A percentile compares a stretch with the other conserved stretches of the same genome.
These are phyloP conservation scores for Pelecanoides urinatrix DNA, from an alignment of 2,113 vertebrate species.

Conservation along the genomic window DNA sequence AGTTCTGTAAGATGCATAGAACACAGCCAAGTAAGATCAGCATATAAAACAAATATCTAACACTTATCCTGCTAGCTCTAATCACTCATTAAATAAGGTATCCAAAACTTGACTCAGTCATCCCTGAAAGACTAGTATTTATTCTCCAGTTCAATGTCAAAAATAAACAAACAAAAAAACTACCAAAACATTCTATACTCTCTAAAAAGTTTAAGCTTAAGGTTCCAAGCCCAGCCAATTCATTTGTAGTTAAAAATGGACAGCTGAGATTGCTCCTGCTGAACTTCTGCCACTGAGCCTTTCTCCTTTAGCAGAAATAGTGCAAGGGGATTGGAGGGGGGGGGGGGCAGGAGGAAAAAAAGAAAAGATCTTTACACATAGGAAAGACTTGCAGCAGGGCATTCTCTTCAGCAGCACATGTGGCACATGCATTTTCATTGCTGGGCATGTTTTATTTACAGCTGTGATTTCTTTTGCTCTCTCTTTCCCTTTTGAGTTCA, in stretches of 20 bases:
- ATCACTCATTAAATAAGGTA: neutral
- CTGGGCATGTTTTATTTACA: constrained; percentile 7
- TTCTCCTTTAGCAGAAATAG: neutral
- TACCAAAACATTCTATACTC: neutral
- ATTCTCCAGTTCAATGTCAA: neutral
- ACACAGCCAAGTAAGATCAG: neutral
- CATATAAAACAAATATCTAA: neutral
- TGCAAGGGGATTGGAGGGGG: neutral
- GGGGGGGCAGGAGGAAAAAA: neutral
- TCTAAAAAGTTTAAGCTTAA: neutral
- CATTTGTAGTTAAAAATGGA: neutral
- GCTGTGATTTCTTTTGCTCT: neutral
- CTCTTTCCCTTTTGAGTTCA: neutral
- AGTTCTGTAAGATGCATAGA: neutral
- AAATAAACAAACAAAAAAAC: neutral
- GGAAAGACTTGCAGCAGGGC: neutral
- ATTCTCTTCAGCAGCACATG: neutral
- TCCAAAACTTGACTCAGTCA: neutral
- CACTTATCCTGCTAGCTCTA: neutral
- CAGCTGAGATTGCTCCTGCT: neutral
- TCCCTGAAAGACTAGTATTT: neutral
- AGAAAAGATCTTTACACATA: neutral
- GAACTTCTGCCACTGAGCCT: neutral
- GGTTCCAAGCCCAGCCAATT: neutral
- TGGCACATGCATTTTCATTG: neutral